phyloP scores from a whole-genome alignment of 2,888 invertebrate species.

The Tineola bisselliella region DNA sequence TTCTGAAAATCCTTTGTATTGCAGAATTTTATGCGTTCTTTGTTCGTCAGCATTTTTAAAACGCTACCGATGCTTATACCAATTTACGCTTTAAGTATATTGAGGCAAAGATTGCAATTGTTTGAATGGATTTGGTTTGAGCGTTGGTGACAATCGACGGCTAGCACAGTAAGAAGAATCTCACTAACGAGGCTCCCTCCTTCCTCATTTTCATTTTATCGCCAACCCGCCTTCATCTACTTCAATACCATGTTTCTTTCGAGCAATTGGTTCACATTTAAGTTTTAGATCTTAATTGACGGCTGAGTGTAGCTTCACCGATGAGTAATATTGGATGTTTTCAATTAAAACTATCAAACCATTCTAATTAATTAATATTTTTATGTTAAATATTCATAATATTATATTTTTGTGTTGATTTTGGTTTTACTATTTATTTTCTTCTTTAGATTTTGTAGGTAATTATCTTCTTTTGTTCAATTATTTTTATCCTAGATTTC shows the following conservation, averaged over 20 bases:
- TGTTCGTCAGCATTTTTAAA: conserved; percentile 47
- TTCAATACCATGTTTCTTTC: conserved; percentile 40
- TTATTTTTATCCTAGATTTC: too few relatives aligned
- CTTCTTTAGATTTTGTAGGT: too few relatives aligned
- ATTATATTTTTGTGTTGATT: too few relatives aligned
- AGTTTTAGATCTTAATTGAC: conserved; percentile 2
- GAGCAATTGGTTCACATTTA: conserved; percentile 3
- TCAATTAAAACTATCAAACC: too few relatives aligned
- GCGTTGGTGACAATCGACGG: conserved; percentile 44
- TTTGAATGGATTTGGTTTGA: not conserved
- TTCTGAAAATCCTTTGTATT: conserved; percentile 57
- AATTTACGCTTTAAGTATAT: conserved; percentile 27
- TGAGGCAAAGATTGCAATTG: conserved; percentile 24
- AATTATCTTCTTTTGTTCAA: too few relatives aligned
- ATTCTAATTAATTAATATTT: too few relatives aligned
- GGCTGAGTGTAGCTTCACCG: not conserved
- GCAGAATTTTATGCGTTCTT: conserved; percentile 58
- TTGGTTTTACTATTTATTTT: too few relatives aligned
- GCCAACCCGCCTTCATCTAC: conserved; percentile 34
- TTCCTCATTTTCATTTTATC: conserved; percentile 57
- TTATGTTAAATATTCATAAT: too few relatives aligned
- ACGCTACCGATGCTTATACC: conserved; percentile 15
- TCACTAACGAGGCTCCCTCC: conserved; percentile 50
- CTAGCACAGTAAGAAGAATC: conserved; percentile 41
- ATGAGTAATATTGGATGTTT: conserved; percentile 23